A percentile compares a stretch with the other conserved stretches of the same genome.
Conservation (phyloP, 2,888 invertebrate species). For the Falcaria lacertinaria region DNA sequence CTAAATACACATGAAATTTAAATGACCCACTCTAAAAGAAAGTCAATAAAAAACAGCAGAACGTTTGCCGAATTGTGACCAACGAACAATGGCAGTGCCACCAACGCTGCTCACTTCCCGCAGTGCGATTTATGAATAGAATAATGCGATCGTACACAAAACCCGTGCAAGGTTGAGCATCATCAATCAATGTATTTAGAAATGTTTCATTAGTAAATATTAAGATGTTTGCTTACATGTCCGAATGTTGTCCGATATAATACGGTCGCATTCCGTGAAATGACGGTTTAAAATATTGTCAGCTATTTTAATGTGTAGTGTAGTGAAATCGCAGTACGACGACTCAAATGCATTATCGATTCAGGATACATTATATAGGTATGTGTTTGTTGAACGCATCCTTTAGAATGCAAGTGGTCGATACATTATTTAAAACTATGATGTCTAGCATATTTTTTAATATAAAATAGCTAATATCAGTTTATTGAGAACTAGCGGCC, state of each 20-base stretch:
- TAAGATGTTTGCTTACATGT: slow-evolving; percentile 80
- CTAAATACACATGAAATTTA: slow-evolving; percentile 73
- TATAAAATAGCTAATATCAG: too few relatives aligned
- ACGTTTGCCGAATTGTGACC: slow-evolving; percentile 65
- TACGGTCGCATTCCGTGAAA: slow-evolving; percentile 68
- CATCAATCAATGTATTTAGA: slow-evolving; percentile 77
- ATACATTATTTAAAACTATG: too few relatives aligned
- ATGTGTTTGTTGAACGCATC: too few relatives aligned
- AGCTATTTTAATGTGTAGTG: slow-evolving; percentile 36
- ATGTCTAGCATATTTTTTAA: too few relatives aligned
- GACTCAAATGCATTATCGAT: slow-evolving; percentile 4
- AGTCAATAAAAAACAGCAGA: slow-evolving; percentile 47
- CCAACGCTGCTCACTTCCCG: slow-evolving; percentile 71
- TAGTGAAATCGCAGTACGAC: slow-evolving; percentile 38
- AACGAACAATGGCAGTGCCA: slow-evolving; percentile 67
- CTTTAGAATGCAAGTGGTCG: neutral
- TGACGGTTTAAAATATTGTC: slow-evolving; percentile 62
- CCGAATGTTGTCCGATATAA: slow-evolving; percentile 63
- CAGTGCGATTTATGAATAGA: slow-evolving; percentile 71
- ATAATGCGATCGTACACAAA: slow-evolving; percentile 67
- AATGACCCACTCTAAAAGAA: slow-evolving; percentile 58
- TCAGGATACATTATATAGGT: neutral
- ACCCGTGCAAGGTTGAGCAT: slow-evolving; percentile 56
- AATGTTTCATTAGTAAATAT: slow-evolving; percentile 79
- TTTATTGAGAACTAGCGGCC: too few relatives aligned